Percentiles rank a stretch among this genome's conserved stretches.
Evolutionary conservation across 2,113 vertebrate genomes (phyloP).

Genomic region (Cepphus grylle): DNA sequence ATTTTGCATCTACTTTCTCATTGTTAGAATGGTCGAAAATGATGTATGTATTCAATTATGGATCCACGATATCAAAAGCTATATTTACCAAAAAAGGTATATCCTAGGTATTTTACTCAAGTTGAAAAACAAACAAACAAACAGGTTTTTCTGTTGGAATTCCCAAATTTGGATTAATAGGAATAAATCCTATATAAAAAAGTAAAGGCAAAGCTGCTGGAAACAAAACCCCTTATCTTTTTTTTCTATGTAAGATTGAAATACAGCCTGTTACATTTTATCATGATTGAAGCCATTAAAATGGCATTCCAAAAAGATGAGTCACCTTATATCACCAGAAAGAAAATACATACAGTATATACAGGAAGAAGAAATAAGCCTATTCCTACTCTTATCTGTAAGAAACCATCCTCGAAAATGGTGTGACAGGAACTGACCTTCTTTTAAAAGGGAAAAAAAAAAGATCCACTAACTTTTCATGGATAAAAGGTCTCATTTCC

Average conservation of each 20-base stretch:
- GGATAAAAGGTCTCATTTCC: constrained; percentile 63
- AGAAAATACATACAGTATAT: not conserved
- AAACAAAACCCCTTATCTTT: not conserved
- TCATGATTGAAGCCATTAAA: not conserved
- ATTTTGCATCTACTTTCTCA: not conserved
- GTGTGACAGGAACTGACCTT: constrained; percentile 37
- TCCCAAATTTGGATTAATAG: not conserved
- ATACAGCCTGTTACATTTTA: not conserved
- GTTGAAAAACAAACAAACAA: not conserved
- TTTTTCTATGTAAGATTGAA: not conserved
- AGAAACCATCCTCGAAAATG: constrained; percentile 16
- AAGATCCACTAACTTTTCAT: not conserved
- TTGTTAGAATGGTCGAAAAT: not conserved
- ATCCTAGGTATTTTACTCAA: not conserved
- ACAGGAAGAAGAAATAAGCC: not conserved
- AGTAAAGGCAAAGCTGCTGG: not conserved
- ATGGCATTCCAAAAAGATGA: constrained; percentile 15
- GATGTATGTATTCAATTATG: not conserved
- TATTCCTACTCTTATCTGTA: not conserved
- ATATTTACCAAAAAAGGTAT: not conserved
- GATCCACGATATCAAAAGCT: not conserved
- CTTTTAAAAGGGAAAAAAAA: not conserved
- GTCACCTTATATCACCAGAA: not conserved
- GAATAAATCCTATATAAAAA: not conserved
- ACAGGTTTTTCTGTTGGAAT: not conserved